Base-by-base conservation (phyloP, 64 coral and sea anemone species). In the Anthopleura sola region DNA sequence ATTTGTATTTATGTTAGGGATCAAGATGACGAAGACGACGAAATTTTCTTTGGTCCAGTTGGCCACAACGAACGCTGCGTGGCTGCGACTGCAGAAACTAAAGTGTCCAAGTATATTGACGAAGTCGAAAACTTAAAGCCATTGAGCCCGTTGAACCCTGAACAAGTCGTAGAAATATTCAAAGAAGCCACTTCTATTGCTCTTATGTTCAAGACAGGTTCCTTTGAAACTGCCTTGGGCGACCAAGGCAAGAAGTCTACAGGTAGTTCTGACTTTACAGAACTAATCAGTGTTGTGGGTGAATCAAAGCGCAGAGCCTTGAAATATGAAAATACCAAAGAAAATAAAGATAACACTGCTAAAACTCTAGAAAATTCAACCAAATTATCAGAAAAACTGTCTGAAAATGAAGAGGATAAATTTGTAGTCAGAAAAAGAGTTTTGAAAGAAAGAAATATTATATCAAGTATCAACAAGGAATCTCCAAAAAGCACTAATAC, bases 101-200 rank as follows among this genome's bases (percentile, higher is more conserved):
- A 66, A 16, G 90, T 57, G 23, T 69, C 66, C 23, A 37, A 66
- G 8, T 60, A 48, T 13, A 37, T 91, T 17, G 83, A 80, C 31
- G 83, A 92, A 34, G 80, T 85, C 32, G 94, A 90, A 6, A 71
- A 44, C 68, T 53, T 78, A 9, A 92, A 92, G 78, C 90, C 94
- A 64, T 40, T 96, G 32, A 96, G 94, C 64, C 94, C 94, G 10
- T 75, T 96, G 39, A 96, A 86, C 57, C 84, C 89, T 46, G 94
- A 96, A 78, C 94, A 96, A 77, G 79, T 96, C 83, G 94, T 92
- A 19, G 94, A 96, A 86, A 82, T 96, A 20, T 96, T 92, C 68
- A 96, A 96, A 37, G 94, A 96, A 83, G 94, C 94, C 21, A 96
- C 94, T 78, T 90, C 94, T 34, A 89, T 96, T 38, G 87, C 94